Conservation (phyloP, 1,140 invertebrate genomes). For the Triops longicaudatus region DNA sequence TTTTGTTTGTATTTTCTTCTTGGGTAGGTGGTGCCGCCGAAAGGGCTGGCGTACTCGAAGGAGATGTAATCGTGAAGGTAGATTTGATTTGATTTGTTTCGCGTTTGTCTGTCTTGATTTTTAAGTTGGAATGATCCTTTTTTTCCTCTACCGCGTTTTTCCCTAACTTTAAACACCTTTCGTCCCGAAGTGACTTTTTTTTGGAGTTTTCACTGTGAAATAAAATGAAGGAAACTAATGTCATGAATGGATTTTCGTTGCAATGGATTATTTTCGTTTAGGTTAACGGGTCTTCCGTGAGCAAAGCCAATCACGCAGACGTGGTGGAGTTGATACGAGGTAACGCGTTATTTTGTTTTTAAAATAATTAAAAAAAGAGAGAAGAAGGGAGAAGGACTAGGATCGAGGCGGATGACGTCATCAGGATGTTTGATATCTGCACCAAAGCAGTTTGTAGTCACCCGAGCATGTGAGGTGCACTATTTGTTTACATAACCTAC, state of each 20-base stretch:
- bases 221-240: slow-evolving; percentile 4
- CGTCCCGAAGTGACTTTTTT: slow-evolving; percentile 20
- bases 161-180: neutral
- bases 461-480: neutral
- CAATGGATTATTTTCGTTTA: slow-evolving; percentile 33
- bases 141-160: slow-evolving; percentile 11
- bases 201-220: slow-evolving; percentile 19
- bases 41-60: slow-evolving; percentile 80
- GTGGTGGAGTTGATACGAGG: slow-evolving; percentile 89
- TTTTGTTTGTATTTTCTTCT: slow-evolving; percentile 30
- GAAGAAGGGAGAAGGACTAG: neutral
- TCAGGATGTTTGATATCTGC: slow-evolving; percentile 18
- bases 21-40: slow-evolving; percentile 80
- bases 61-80: slow-evolving; percentile 90
- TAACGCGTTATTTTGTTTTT: slow-evolving; percentile 45
- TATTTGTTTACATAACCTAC: slow-evolving; percentile 17
- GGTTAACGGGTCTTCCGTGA: slow-evolving; percentile 86
- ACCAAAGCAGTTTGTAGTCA: neutral
- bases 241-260: slow-evolving; percentile 10
- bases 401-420: slow-evolving; percentile 17
- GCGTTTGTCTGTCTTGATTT: slow-evolving; percentile 13
- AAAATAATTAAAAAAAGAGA: neutral
- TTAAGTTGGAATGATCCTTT: slow-evolving; percentile 21
- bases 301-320: slow-evolving; percentile 79
- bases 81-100: slow-evolving; percentile 34